Evolutionary conservation across 2,888 invertebrate genomes (phyloP).

Genomic region (Tuberolachnus salignus): DNA sequence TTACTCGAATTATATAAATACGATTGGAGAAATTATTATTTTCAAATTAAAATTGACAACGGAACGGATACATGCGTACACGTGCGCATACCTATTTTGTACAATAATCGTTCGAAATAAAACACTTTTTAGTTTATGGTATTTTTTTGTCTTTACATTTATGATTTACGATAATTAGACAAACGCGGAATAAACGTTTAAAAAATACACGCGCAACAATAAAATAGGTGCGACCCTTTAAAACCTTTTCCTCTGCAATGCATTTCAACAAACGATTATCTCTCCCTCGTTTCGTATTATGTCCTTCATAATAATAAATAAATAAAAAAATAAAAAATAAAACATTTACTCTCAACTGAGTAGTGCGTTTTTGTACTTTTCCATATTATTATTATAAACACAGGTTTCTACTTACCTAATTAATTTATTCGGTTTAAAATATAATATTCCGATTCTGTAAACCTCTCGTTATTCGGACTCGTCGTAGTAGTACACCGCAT

Average conservation of each 20-base stretch:
- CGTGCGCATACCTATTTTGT: too few species aligned
- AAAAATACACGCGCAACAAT: not conserved
- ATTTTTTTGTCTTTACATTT: too few species aligned
- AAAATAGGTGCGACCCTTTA: conserved; percentile 5
- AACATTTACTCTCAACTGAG: not conserved
- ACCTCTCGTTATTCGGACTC: not conserved
- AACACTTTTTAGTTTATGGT: too few species aligned
- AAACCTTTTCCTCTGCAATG: not conserved
- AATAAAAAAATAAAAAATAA: too few species aligned
- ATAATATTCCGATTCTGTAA: not conserved
- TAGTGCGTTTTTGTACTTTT: not conserved
- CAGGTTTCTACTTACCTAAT: conserved; percentile 27
- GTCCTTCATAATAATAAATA: not conserved
- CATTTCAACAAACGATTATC: conserved; percentile 19
- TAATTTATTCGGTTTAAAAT: conserved; percentile 22
- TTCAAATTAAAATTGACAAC: too few species aligned
- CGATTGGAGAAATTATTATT: too few species aligned
- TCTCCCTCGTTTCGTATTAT: not conserved
- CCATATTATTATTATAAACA: conserved; percentile 1
- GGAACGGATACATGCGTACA: too few species aligned
- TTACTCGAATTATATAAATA: too few species aligned
- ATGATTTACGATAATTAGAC: not conserved
- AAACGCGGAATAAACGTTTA: not conserved
- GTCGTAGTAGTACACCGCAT: too few species aligned
- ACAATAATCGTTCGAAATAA: too few species aligned